Conservation (phyloP, 92 coral and sea anemone genomes). For the Siderastrea radians region DNA sequence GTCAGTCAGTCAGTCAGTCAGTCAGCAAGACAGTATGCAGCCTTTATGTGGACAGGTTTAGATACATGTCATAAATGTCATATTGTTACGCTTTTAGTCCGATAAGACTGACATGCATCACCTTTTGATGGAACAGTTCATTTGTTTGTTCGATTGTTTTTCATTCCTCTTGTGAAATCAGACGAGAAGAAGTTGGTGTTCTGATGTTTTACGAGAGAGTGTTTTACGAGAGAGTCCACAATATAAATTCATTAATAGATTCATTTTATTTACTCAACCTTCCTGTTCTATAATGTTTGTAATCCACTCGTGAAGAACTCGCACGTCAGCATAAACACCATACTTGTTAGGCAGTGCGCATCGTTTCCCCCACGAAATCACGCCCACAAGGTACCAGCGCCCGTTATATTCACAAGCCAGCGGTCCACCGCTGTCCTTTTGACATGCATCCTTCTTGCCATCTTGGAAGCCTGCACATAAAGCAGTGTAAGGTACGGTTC, state of each 20-base stretch:
- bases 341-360: slow-evolving; percentile 74
- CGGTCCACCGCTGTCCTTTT: slow-evolving; percentile 81
- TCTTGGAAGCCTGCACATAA: slow-evolving; percentile 71
- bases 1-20: not conserved
- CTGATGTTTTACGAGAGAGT: not conserved
- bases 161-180: no score
- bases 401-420: slow-evolving; percentile 69
- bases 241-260: not conserved
- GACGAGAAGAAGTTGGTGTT: not conserved
- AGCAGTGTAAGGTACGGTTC: slow-evolving; percentile 59
- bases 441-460: slow-evolving; percentile 75
- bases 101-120: no score
- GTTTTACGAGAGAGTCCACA: not conserved
- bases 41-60: not conserved
- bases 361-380: slow-evolving; percentile 71
- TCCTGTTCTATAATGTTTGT: slow-evolving; percentile 9
- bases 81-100: no score
- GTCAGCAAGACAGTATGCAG: not conserved
- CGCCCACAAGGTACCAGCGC: slow-evolving; percentile 76
- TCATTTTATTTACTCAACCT: not conserved
- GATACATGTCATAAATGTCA: not conserved
- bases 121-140: no score
- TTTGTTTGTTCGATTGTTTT: no score
- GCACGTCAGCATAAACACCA: slow-evolving; percentile 72
- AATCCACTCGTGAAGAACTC: slow-evolving; percentile 60